Percentiles rank a stretch among this genome's conserved stretches.
These are phyloP conservation scores for Echeneis naucrates DNA, from an alignment of 2,797 vertebrate species.

Conservation along the genomic window DNA sequence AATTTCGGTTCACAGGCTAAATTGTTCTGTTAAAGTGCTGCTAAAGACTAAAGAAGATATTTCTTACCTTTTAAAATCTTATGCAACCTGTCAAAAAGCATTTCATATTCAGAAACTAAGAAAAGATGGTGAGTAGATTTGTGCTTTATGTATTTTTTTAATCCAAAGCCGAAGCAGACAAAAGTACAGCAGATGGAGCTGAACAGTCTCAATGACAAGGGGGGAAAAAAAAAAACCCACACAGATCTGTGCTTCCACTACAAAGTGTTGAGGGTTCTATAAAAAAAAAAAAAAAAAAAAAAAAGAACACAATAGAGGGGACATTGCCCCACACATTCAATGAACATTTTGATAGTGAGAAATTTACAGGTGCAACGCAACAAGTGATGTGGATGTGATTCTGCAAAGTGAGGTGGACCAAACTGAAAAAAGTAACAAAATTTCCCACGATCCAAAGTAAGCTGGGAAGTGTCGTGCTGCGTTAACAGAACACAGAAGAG, in stretches of 20 bases:
- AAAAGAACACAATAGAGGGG: background rate
- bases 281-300: conserved; percentile 13
- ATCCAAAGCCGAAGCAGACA: conserved; percentile 86
- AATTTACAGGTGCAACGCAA: conserved; percentile 46
- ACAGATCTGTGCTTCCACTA: conserved; percentile 64
- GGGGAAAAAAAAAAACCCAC: conserved; percentile 15
- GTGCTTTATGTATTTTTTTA: conserved; percentile 78
- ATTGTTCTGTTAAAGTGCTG: background rate
- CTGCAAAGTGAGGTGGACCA: conserved; percentile 59
- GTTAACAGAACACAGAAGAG: conserved; percentile 36
- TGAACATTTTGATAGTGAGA: conserved; percentile 70
- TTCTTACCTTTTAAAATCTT: background rate
- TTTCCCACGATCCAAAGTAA: conserved; percentile 61
- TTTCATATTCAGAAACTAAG: conserved; percentile 14
- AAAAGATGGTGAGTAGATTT: conserved; percentile 6
- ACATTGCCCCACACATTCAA: conserved; percentile 62
- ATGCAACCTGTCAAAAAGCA: background rate
- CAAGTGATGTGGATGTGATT: conserved; percentile 54
- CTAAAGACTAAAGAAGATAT: background rate
- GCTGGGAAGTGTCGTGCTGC: conserved; percentile 28
- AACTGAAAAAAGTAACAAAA: conserved; percentile 49
- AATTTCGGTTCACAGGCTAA: background rate
- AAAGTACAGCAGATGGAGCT: conserved; percentile 79
- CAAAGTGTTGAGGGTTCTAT: conserved; percentile 44
- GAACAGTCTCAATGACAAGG: conserved; percentile 58